Evolutionary conservation across 2,888 invertebrate species (phyloP).

Genomic region (Thereva unica): DNA sequence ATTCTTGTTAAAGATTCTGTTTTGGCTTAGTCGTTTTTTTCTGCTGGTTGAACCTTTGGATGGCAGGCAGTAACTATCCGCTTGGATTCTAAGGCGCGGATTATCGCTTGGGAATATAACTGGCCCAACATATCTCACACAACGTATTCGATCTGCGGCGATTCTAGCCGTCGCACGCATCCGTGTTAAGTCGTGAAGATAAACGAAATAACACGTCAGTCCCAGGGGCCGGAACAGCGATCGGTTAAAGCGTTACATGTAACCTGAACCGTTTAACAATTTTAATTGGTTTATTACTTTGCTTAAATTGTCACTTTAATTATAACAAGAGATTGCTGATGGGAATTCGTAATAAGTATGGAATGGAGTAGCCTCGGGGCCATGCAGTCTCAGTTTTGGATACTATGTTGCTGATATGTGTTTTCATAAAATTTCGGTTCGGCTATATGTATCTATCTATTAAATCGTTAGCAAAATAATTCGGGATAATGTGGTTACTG

Average conservation of each 20-base stretch:
- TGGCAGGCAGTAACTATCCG: constrained; percentile 12
- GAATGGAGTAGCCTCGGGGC: no score
- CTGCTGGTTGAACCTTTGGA: constrained; percentile 24
- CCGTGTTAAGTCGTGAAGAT: constrained; percentile 20
- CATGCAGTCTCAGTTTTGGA: no score
- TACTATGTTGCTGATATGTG: no score
- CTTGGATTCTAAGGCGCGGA: constrained; percentile 7
- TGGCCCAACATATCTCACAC: constrained; percentile 25
- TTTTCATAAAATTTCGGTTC: no score
- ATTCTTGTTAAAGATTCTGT: constrained; percentile 31
- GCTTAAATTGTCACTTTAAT: not conserved
- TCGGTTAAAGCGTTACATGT: constrained; percentile 35
- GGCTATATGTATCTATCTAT: no score
- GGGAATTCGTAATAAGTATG: no score
- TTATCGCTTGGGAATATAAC: constrained; percentile 26
- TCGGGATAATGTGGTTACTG: no score
- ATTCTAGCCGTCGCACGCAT: constrained; percentile 39
- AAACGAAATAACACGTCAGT: constrained; percentile 33
- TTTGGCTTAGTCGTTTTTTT: constrained; percentile 4
- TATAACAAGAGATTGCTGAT: no score
- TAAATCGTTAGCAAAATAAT: no score
- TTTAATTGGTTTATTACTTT: constrained; percentile 37
- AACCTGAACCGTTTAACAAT: constrained; percentile 37
- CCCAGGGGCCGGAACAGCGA: constrained; percentile 20
- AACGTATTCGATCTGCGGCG: constrained; percentile 9